Evolutionary conservation across 2,797 vertebrate genomes (phyloP).

Genomic region (Decapterus maruadsi): DNA sequence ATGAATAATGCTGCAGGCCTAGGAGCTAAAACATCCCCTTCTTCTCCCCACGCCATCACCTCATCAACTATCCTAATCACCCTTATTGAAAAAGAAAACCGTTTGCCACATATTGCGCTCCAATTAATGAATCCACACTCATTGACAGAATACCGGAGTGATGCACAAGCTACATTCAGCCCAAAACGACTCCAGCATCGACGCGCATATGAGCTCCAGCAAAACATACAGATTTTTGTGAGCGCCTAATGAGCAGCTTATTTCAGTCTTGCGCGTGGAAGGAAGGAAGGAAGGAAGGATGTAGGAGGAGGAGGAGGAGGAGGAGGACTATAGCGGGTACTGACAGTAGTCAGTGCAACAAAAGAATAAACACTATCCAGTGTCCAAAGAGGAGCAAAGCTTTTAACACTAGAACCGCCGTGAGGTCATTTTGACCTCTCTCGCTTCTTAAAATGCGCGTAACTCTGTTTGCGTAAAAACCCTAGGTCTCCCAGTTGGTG

Average conservation of each 20-base stretch:
- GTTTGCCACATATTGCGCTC: slow-evolving; percentile 60
- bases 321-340: slow-evolving; percentile 15
- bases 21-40: slow-evolving; percentile 51
- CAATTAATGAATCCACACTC: slow-evolving; percentile 67
- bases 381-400: slow-evolving; percentile 47
- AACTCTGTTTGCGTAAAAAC: no score
- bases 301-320: slow-evolving; percentile 49
- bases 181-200: slow-evolving; percentile 38
- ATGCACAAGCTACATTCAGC: slow-evolving; percentile 53
- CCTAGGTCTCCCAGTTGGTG: no score
- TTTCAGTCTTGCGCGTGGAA: slow-evolving; percentile 35
- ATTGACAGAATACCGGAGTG: slow-evolving; percentile 56
- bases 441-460: no score
- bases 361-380: slow-evolving; percentile 53
- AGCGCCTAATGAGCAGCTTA: slow-evolving; percentile 54
- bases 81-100: slow-evolving; percentile 70
- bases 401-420: no score
- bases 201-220: slow-evolving; percentile 18
- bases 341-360: slow-evolving; percentile 42
- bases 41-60: slow-evolving; percentile 63
- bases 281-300: neutral
- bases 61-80: slow-evolving; percentile 80
- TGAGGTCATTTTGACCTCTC: no score
- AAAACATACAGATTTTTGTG: slow-evolving; percentile 32
- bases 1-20: slow-evolving; percentile 70